Evolutionary conservation across 2,113 vertebrate species (phyloP), one percentile per base, ranked within the genome.

Genomic region (Orthonyx spaldingii): DNA sequence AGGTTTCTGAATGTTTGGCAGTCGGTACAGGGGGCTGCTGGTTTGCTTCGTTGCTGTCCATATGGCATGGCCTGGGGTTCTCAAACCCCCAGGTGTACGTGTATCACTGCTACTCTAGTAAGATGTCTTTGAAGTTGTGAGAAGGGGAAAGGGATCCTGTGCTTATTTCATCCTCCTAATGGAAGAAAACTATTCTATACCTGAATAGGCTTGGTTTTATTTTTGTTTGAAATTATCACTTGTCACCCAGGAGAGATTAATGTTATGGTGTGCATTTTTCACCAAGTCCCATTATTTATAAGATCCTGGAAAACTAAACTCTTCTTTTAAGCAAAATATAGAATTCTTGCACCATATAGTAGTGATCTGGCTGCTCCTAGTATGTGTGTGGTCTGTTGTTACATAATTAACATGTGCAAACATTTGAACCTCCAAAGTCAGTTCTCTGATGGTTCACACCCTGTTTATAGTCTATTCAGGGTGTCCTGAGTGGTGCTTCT

Each of bases 401-500:
- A 41, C 6, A 5, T 44, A 39, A 66, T 65, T 42, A 74, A 24
- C 20, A 30, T 0, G 4, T 63, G 21, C 24, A 80, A n/a, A 74
- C 7, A 22, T 16, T 27, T 55, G 35, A 77, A 65, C 37, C 19
- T 87, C 37, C n/a, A 30, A 15, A 60, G 32, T 50, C 27, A 63
- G 33, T 81, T 87, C 56, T 69, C 60, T 74, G 50, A 11, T 0
- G 0, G 24, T 13, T 27, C 55, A 56, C 9, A 5, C 10, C 16
- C 4, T 1, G 1, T 74, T 64, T 27, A 28, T 13, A 35, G 7
- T 39, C 6, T 32, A 5, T 5, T 71, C 15, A 20, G 27, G 3
- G 8, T 64, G 22, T 80, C 52, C 71, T 30, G 33, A 55, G 28
- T 39, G n/a, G 7, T 39, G 18, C n/a, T 32, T 80, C 71, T 65